phyloP scores from a whole-genome alignment of 2,888 invertebrate species.

The Ephialtes manifestator region DNA sequence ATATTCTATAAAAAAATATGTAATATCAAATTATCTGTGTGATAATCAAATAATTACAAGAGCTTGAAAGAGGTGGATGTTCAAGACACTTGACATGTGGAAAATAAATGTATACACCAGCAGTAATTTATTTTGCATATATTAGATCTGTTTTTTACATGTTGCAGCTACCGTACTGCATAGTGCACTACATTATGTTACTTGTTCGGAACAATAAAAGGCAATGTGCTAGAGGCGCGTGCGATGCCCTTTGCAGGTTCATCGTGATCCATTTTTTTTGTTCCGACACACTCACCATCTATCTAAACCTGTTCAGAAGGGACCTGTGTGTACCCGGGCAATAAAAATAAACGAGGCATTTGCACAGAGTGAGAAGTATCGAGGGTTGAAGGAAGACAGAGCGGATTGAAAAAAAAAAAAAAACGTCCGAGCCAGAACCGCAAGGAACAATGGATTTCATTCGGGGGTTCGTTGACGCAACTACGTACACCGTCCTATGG shows the following conservation, averaged over 20 bases:
- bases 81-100: too few species aligned
- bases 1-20: too few species aligned
- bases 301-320: conserved; percentile 59
- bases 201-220: background rate
- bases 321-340: conserved; percentile 73
- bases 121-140: background rate
- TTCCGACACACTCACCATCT: conserved; percentile 1
- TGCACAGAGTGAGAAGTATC: conserved; percentile 54
- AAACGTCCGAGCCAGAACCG: conserved; percentile 50
- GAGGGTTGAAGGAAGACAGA: background rate
- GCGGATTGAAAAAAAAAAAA: conserved; percentile 63
- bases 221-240: background rate
- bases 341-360: conserved; percentile 77
- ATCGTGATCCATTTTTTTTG: background rate
- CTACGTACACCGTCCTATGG: background rate
- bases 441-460: conserved; percentile 75
- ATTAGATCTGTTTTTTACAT: background rate
- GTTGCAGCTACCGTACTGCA: background rate
- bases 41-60: too few species aligned
- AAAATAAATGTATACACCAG: too few species aligned
- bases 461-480: conserved; percentile 22
- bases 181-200: background rate
- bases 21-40: too few species aligned
- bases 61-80: too few species aligned
- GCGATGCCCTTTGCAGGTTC: conserved; percentile 4